Percentiles rank a stretch among this genome's conserved stretches.
These are phyloP conservation scores for Cottoperca gobio DNA, from an alignment of 2,797 vertebrate genomes.

Conservation along the genomic window DNA sequence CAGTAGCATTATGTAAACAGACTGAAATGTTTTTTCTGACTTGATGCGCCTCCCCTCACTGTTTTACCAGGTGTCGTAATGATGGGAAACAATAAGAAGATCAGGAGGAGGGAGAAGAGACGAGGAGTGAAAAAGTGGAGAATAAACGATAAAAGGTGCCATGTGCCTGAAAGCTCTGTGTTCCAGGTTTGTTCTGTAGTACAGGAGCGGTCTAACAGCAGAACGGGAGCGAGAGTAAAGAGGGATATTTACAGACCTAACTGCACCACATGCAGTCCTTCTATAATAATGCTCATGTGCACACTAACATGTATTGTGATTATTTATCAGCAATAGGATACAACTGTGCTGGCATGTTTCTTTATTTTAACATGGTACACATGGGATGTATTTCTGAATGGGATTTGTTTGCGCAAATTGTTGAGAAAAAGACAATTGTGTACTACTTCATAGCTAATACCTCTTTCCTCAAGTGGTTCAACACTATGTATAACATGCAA, in stretches of 20 bases:
- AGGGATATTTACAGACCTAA: slow-evolving; percentile 5
- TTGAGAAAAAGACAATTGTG: background rate
- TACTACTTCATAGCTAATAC: slow-evolving; percentile 14
- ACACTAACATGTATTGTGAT: slow-evolving; percentile 12
- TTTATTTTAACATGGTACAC: background rate
- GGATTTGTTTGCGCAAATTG: background rate
- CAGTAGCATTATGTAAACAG: too few relatives aligned
- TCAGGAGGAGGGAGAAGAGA: slow-evolving; percentile 16
- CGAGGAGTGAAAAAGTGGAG: background rate
- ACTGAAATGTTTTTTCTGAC: background rate
- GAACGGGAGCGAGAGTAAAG: background rate
- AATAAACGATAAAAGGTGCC: slow-evolving; percentile 6
- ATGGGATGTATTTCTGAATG: background rate
- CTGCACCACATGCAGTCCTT: background rate
- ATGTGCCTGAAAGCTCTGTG: slow-evolving; percentile 26
- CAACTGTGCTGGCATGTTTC: background rate
- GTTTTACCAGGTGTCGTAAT: slow-evolving; percentile 61
- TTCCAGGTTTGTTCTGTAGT: slow-evolving; percentile 17
- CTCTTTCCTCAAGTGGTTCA: slow-evolving; percentile 23
- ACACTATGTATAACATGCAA: slow-evolving; percentile 23
- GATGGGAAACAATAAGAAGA: background rate
- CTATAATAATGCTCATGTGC: slow-evolving; percentile 10
- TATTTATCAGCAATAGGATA: slow-evolving; percentile 1
- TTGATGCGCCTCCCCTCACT: background rate
- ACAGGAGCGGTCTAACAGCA: background rate